Conservation (phyloP, 2,888 invertebrate genomes). For the Ophion slaviceki region DNA sequence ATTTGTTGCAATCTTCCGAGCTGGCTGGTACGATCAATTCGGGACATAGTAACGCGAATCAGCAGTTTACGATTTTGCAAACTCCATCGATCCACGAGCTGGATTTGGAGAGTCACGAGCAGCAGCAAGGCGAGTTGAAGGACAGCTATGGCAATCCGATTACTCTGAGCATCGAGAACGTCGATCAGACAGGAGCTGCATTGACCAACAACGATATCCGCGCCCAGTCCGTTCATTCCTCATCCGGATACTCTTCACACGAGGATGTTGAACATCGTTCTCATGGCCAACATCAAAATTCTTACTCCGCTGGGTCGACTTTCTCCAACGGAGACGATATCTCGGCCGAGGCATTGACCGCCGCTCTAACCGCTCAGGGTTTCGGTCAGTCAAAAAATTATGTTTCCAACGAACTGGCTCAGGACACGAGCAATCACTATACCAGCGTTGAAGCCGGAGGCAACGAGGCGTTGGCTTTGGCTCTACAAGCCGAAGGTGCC, state of each 20-base stretch:
- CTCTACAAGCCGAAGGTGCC: conserved; percentile 72
- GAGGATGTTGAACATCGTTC: conserved; percentile 54
- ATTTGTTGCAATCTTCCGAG: conserved; percentile 49
- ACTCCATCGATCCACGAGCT: conserved; percentile 75
- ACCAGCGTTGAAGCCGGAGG: conserved; percentile 70
- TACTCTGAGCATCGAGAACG: conserved; percentile 53
- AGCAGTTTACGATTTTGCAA: conserved; percentile 58
- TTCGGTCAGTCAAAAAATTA: conserved; percentile 65
- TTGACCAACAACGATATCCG: conserved; percentile 63
- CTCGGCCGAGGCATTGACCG: conserved; percentile 75
- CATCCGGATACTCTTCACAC: conserved; percentile 40
- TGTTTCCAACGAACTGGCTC: conserved; percentile 68
- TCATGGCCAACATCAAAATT: conserved; percentile 64
- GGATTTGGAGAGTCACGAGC: conserved; percentile 74
- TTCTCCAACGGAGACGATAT: conserved; percentile 67
- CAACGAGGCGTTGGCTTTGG: conserved; percentile 76
- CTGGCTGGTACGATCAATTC: conserved; percentile 33
- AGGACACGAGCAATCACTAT: conserved; percentile 72
- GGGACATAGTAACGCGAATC: conserved; percentile 35
- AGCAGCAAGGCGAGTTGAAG: conserved; percentile 74
- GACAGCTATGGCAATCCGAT: conserved; percentile 81
- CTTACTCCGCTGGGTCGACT: conserved; percentile 61
- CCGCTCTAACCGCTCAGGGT: conserved; percentile 75
- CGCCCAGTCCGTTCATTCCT: conserved; percentile 42
- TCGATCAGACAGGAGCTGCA: conserved; percentile 62